These are phyloP conservation scores for Drosophila auraria DNA, from an alignment of 1,140 invertebrate species.

Conservation along the genomic window DNA sequence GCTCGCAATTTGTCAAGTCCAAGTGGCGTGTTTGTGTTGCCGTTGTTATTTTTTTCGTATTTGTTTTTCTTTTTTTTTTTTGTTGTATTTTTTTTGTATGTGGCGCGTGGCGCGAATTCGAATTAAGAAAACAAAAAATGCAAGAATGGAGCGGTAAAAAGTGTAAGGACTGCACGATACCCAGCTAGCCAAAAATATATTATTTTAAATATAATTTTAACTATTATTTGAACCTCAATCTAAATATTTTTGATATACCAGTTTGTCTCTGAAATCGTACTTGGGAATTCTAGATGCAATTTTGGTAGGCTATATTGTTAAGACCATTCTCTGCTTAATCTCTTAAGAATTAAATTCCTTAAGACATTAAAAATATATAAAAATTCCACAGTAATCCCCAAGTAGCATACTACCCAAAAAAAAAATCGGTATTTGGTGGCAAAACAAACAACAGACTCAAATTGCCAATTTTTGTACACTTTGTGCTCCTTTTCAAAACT, in stretches of 20 bases:
- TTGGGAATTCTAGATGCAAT: too few species aligned
- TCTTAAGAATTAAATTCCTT: not conserved
- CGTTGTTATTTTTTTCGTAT: slow-evolving; percentile 20
- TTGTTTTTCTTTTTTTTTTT: not conserved
- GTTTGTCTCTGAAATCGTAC: too few species aligned
- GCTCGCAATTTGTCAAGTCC: slow-evolving; percentile 77
- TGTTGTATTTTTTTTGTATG: slow-evolving; percentile 33
- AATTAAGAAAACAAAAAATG: slow-evolving; percentile 45
- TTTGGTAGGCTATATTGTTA: too few species aligned
- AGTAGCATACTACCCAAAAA: not conserved
- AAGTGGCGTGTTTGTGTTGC: slow-evolving; percentile 68
- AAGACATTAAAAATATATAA: not conserved
- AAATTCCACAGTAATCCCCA: not conserved
- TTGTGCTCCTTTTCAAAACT: slow-evolving; percentile 67
- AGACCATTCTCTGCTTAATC: too few species aligned
- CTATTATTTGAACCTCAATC: too few species aligned
- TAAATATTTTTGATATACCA: too few species aligned
- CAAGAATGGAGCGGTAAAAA: slow-evolving; percentile 6
- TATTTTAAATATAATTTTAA: not conserved
- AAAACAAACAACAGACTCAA: slow-evolving; percentile 50
- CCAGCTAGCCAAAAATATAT: too few species aligned
- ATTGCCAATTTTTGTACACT: slow-evolving; percentile 60
- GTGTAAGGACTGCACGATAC: slow-evolving; percentile 1
- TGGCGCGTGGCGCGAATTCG: slow-evolving; percentile 60
- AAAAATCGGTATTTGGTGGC: not conserved